A percentile compares a stretch with the other conserved stretches of the same genome.
phyloP scores from a whole-genome alignment of 2,888 invertebrate species.

The Thysanoteuthis rhombus region DNA sequence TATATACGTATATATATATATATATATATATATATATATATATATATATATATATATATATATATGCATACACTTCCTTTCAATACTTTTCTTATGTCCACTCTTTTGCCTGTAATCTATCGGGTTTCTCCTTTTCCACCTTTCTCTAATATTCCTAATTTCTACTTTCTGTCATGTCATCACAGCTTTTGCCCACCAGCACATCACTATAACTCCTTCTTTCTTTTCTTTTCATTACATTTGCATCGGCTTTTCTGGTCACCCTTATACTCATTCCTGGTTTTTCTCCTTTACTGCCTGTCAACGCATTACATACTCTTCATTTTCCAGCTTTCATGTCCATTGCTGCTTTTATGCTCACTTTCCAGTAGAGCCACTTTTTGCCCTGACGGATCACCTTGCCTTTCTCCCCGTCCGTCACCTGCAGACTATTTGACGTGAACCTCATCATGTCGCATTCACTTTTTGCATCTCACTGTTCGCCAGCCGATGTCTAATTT shows the following conservation, averaged over 20 bases:
- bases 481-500: neutral
- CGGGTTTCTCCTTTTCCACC: neutral
- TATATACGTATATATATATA: neutral
- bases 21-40: neutral
- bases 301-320: neutral
- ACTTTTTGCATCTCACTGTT: neutral
- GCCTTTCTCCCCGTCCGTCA: neutral
- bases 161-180: neutral
- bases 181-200: neutral
- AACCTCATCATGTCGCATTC: neutral
- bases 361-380: neutral
- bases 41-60: constrained; percentile 12
- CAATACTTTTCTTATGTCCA: neutral
- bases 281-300: neutral
- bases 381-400: neutral
- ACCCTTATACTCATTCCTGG: neutral
- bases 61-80: neutral
- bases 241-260: neutral
- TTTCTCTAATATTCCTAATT: neutral
- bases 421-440: neutral
- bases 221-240: neutral
- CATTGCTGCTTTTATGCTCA: neutral
- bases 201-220: neutral
- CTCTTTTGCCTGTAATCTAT: neutral
- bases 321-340: neutral